Percentiles rank a stretch among this genome's conserved stretches.
Conservation (phyloP, 2,113 vertebrate species). For the Oryzias woworae region DNA sequence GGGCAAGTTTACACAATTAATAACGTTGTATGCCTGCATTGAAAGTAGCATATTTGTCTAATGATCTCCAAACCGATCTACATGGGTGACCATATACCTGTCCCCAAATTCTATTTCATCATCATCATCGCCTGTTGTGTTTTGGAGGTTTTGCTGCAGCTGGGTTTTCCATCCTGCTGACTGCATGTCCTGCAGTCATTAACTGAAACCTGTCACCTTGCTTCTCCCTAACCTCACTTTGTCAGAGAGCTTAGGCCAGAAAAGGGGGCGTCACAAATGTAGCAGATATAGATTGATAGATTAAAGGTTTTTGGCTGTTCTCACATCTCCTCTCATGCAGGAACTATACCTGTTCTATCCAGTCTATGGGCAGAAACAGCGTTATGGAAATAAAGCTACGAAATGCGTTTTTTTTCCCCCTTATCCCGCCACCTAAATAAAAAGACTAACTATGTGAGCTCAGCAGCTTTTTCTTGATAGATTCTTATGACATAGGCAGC, state of each 20-base stretch:
- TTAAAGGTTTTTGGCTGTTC: background rate
- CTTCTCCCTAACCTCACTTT: constrained; percentile 12
- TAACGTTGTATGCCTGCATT: no score
- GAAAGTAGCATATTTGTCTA: background rate
- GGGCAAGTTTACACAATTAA: no score
- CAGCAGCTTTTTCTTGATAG: no score
- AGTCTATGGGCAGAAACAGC: background rate
- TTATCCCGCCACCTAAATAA: background rate
- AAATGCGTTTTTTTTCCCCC: background rate
- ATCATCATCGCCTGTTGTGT: constrained; percentile 43
- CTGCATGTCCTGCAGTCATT: background rate
- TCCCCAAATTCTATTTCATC: constrained; percentile 37
- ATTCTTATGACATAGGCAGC: background rate
- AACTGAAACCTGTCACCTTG: background rate
- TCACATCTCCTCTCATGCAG: background rate
- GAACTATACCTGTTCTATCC: background rate
- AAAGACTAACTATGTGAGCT: constrained; percentile 2
- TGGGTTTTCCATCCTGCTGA: constrained; percentile 1
- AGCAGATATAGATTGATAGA: background rate
- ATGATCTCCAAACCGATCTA: constrained; percentile 29
- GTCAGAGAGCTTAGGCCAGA: background rate
- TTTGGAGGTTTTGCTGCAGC: constrained; percentile 34
- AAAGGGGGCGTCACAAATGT: no score
- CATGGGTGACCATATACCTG: constrained; percentile 41
- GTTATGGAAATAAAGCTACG: background rate